Percentiles rank a stretch among this genome's conserved stretches.
Evolutionary conservation across 1,140 invertebrate genomes (phyloP).

Genomic region (Saccostrea cuccullata): DNA sequence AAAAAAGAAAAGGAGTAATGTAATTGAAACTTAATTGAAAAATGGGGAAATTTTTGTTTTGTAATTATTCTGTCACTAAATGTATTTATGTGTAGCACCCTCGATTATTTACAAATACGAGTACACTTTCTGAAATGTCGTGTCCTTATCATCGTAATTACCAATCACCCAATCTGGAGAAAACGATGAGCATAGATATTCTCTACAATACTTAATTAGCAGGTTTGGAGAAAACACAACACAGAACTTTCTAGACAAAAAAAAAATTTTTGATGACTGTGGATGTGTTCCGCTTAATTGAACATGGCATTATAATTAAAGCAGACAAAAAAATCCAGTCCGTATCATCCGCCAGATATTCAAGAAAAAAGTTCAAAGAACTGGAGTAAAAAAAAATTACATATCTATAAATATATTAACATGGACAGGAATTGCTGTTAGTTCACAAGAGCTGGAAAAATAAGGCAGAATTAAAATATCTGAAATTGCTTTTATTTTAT

Average conservation of each 20-base stretch:
- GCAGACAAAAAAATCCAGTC: neutral
- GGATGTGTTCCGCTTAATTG: neutral
- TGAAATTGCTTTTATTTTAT: neutral
- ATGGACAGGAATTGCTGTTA: neutral
- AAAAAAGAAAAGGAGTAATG: too few species aligned
- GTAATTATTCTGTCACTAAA: too few species aligned
- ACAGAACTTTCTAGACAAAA: neutral
- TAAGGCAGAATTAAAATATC: neutral
- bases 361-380: constrained; percentile 6
- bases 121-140: too few species aligned
- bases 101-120: too few species aligned
- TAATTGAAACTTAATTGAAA: too few species aligned
- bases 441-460: neutral
- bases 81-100: too few species aligned
- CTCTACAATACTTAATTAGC: too few species aligned
- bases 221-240: neutral
- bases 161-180: too few species aligned
- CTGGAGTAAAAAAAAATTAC: neutral
- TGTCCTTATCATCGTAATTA: too few species aligned
- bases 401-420: constrained; percentile 12
- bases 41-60: too few species aligned
- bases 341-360: constrained; percentile 20
- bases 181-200: too few species aligned
- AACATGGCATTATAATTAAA: constrained; percentile 14
- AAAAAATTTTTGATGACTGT: neutral